Conservation (phyloP, 2,797 vertebrate species). For the Enteromius afrohamiltoni region DNA sequence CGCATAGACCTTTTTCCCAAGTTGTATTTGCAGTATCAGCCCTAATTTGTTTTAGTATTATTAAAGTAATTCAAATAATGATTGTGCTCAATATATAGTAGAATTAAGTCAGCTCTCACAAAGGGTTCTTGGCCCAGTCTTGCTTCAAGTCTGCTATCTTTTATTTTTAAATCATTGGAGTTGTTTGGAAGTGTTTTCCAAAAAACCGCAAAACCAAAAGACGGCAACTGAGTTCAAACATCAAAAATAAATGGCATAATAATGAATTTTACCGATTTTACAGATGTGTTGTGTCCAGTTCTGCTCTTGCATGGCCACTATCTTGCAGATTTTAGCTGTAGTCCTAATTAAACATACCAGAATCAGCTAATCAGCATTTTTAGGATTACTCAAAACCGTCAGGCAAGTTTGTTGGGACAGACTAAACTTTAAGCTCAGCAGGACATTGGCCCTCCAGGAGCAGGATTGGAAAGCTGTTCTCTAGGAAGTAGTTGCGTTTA, state of each 20-base stretch:
- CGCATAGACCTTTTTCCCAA: background rate
- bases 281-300: conserved; percentile 1
- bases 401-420: background rate
- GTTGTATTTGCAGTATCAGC: background rate
- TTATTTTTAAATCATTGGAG: background rate
- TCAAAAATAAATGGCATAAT: background rate
- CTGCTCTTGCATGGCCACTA: too few species aligned
- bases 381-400: background rate
- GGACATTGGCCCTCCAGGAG: background rate
- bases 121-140: background rate
- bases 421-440: background rate
- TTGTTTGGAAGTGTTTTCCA: background rate
- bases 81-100: background rate
- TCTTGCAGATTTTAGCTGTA: background rate
- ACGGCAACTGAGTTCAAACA: background rate
- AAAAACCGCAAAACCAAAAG: conserved; percentile 5
- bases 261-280: background rate
- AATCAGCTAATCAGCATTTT: conserved; percentile 10
- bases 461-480: background rate
- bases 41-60: background rate
- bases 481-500: conserved; percentile 18
- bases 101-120: background rate
- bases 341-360: background rate
- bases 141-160: background rate
- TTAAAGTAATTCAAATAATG: conserved; percentile 6